A percentile compares a stretch with the other conserved stretches of the same genome.
Conservation (phyloP, 2,888 invertebrate genomes). For the Limnephilus auricula region DNA sequence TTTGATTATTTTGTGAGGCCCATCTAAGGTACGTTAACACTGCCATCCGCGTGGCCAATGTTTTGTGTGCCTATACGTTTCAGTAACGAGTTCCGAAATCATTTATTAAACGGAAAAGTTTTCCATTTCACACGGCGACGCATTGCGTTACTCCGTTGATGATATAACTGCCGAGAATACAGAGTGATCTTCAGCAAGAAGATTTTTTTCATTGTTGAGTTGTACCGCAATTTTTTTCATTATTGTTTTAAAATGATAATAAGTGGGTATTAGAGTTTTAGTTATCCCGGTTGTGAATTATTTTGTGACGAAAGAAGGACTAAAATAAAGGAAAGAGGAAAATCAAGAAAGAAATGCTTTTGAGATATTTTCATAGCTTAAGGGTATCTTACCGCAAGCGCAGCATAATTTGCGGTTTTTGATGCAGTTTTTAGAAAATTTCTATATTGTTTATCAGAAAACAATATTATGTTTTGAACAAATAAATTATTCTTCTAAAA, state of each 20-base stretch:
- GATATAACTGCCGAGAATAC: not conserved
- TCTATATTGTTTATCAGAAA: too few species aligned
- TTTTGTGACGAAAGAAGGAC: not conserved
- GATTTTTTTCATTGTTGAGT: not conserved
- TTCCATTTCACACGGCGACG: not conserved
- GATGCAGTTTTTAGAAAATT: too few species aligned
- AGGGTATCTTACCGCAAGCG: too few species aligned
- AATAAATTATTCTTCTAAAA: too few species aligned
- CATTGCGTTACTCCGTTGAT: not conserved
- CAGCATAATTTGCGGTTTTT: too few species aligned
- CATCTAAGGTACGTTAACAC: not conserved
- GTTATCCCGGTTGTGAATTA: not conserved
- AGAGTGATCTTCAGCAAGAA: not conserved
- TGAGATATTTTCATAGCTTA: not conserved
- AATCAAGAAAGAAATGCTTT: too few species aligned
- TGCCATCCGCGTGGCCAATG: not conserved
- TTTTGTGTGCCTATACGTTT: slow-evolving; percentile 2
- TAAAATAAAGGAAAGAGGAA: not conserved
- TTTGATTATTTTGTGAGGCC: not conserved
- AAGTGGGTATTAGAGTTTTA: too few species aligned
- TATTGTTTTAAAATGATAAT: too few species aligned
- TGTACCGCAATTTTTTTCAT: too few species aligned
- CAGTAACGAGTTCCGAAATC: slow-evolving; percentile 19
- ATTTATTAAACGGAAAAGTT: slow-evolving; percentile 25
- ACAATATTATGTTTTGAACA: too few species aligned